Percentiles rank a stretch among this genome's conserved stretches.
Evolutionary conservation across 1,140 invertebrate genomes (phyloP).

Genomic region (Acromyrmex charruanus): DNA sequence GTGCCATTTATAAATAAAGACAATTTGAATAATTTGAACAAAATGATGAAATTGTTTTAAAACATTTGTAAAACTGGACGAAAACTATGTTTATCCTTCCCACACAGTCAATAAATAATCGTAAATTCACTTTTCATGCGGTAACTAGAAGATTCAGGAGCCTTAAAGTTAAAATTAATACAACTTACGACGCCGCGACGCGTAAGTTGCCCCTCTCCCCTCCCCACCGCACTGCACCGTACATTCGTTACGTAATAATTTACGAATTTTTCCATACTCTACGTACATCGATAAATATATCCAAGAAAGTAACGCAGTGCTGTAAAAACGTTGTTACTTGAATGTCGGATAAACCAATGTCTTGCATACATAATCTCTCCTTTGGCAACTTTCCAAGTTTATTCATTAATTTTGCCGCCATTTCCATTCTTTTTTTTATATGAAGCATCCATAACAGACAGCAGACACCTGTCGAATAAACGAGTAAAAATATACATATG

Average conservation of each 20-base stretch:
- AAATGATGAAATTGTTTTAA: too few species aligned
- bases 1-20: too few species aligned
- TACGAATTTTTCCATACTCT: not conserved
- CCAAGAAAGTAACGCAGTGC: conserved; percentile 90
- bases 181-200: not conserved
- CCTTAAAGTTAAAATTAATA: not conserved
- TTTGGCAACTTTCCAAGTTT: conserved; percentile 96
- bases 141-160: too few species aligned
- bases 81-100: too few species aligned
- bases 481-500: not conserved
- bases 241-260: not conserved
- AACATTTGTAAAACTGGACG: too few species aligned
- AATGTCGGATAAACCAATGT: conserved; percentile 91
- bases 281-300: conserved; percentile 90
- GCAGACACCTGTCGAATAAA: conserved; percentile 88
- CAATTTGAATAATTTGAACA: too few species aligned
- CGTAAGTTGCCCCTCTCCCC: too few species aligned
- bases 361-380: conserved; percentile 92
- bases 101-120: too few species aligned
- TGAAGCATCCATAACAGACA: conserved; percentile 96
- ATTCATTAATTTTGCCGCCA: conserved; percentile 92
- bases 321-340: conserved; percentile 91
- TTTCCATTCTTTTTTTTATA: conserved; percentile 91
- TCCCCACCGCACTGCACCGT: too few species aligned
- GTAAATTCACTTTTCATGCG: too few species aligned